Evolutionary conservation across 2,113 vertebrate species (phyloP), one percentile per base, ranked within the genome.

Genomic region (human): DNA sequence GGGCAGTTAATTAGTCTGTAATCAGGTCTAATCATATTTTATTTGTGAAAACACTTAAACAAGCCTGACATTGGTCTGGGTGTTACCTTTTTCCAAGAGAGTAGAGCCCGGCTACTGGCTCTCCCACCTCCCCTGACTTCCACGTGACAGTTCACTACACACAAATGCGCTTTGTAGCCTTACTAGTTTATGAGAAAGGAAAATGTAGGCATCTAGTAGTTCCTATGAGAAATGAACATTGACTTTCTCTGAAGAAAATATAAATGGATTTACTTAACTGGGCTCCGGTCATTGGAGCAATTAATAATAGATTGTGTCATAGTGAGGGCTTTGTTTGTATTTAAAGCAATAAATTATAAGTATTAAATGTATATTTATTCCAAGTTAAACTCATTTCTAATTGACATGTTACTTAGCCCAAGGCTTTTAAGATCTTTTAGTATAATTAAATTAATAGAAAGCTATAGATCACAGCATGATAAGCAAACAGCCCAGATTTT

Each of bases 311-410:
- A 99, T 99, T 99, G 99, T 99, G 99, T 99, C 99, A 99, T 98
- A 99, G 98, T 98, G 99, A 98, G 92, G 99, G 98, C 98, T 99
- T 98, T 99, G 99, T 98, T 98, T 98, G 98, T 99, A 99, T 99
- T 99, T 99, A 99, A 98, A 99, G 99, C 99, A 99, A 99, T 99
- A 99, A 99, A 99, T 99, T 99, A 99, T 98, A 98, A 98, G 99
- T 99, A 99, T 99, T 99, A 99, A 99, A 99, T 99, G 99, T 99
- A 99, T 99, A 99, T 99, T 99, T 99, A 99, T 99, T 99, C 99
- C 99, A 99, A 99, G 99, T 99, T 99, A 99, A 99, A 99, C 99
- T 99, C 99, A 99, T 99, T 99, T 99, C 99, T 99, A 99, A 99
- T 99, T 99, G 99, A 99, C 99, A 99, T 99, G 99, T 99, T 99